A percentile compares a stretch with the other conserved stretches of the same genome.
Conservation (phyloP, 2,113 vertebrate genomes). For the Todiramphus chloris region DNA sequence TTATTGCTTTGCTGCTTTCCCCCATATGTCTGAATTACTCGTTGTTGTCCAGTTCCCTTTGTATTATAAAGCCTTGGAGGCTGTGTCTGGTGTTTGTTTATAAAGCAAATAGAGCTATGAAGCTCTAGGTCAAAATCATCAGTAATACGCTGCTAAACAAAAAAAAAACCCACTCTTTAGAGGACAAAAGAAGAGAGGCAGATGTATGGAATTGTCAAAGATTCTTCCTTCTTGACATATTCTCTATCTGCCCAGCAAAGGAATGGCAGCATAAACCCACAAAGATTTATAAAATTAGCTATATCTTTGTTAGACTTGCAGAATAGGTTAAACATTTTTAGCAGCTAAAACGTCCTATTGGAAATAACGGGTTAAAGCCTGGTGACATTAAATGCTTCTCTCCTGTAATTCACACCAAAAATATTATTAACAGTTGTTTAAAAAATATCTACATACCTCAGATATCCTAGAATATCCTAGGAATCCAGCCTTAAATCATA, state of each 20-base stretch:
- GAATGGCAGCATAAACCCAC: fast-evolving
- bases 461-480: background rate
- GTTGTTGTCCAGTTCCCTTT: background rate
- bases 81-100: background rate
- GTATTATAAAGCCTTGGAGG: background rate
- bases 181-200: background rate
- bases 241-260: background rate
- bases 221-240: background rate
- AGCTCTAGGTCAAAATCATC: background rate
- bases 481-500: background rate
- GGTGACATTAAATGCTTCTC: background rate
- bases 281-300: background rate
- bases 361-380: background rate
- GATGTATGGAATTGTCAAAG: background rate
- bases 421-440: background rate
- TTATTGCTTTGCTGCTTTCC: background rate
- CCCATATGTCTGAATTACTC: background rate
- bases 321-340: background rate
- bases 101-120: background rate
- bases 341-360: background rate
- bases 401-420: background rate
- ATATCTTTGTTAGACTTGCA: background rate
- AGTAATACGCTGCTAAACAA: background rate
- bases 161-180: background rate
- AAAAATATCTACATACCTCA: background rate